Percentiles rank a stretch among this genome's conserved stretches.
These are phyloP conservation scores for Crossoptilon crossoptilon DNA, from an alignment of 2,797 vertebrate genomes.

Conservation along the genomic window DNA sequence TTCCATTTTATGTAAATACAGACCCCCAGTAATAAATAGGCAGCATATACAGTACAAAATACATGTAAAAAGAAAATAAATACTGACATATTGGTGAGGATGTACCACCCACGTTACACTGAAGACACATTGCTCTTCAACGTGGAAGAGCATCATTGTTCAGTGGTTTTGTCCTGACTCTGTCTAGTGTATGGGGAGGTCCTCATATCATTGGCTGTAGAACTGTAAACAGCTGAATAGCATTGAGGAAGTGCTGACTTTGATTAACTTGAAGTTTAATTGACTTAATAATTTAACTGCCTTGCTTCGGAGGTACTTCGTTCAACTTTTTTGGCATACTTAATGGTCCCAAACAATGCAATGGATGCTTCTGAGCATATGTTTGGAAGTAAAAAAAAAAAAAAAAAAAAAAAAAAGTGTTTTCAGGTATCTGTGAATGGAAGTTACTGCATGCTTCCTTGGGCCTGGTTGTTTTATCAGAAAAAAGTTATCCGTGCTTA, in stretches of 20 bases:
- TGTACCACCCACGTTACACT: neutral
- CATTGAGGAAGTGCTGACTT: neutral
- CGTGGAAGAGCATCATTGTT: neutral
- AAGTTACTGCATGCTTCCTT: neutral
- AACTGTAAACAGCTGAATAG: neutral
- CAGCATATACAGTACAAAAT: fast-evolving
- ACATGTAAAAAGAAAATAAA: neutral
- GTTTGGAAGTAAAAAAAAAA: neutral
- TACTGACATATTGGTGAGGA: neutral
- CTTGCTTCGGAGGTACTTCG: neutral
- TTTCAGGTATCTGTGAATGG: neutral
- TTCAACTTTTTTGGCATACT: neutral
- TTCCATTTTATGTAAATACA: neutral
- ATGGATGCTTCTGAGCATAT: neutral
- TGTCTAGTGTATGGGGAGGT: neutral
- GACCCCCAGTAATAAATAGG: no score
- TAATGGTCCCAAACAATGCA: neutral
- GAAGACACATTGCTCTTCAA: neutral
- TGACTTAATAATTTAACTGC: neutral
- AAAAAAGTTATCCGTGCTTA: neutral
- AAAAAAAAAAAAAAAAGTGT: neutral
- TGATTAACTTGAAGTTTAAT: neutral
- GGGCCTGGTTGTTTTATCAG: neutral
- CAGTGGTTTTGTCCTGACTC: neutral
- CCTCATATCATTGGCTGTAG: neutral